Evolutionary conservation across 2,888 invertebrate genomes (phyloP).

Genomic region (Oasisia sp.): DNA sequence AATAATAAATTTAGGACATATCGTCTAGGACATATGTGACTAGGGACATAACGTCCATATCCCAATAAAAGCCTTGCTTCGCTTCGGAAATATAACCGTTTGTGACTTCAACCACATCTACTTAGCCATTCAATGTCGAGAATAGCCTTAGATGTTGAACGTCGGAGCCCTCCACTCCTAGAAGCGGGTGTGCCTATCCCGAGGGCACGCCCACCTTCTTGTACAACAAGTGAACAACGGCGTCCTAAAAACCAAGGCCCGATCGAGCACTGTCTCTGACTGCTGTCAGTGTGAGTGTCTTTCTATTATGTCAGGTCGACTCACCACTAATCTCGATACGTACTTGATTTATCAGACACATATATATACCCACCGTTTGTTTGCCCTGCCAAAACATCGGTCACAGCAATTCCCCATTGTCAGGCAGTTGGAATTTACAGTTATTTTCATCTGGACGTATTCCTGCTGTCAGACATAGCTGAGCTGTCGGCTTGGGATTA

Average conservation of each 20-base stretch:
- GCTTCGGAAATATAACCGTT: too few species aligned
- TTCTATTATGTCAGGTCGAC: not conserved
- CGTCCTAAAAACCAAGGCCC: not conserved
- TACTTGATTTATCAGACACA: not conserved
- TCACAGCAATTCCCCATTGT: conserved; percentile 45
- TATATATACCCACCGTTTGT: conserved; percentile 38
- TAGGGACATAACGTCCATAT: too few species aligned
- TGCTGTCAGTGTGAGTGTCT: not conserved
- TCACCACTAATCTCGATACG: not conserved
- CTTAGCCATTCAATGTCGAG: too few species aligned
- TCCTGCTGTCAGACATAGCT: not conserved
- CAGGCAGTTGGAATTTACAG: conserved; percentile 17
- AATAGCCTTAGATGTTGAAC: not conserved
- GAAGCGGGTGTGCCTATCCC: not conserved
- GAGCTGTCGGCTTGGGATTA: conserved; percentile 5
- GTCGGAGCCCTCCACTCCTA: not conserved
- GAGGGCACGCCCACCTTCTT: not conserved
- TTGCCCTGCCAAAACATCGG: conserved; percentile 42
- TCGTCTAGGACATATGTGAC: too few species aligned
- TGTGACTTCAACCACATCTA: too few species aligned
- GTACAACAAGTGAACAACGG: not conserved
- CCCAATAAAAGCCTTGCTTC: too few species aligned
- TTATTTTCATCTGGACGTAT: conserved; percentile 7
- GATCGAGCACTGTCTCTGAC: not conserved
- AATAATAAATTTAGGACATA: too few species aligned